phyloP scores from a whole-genome alignment of 2,888 invertebrate species.

The Ephialtes manifestator region DNA sequence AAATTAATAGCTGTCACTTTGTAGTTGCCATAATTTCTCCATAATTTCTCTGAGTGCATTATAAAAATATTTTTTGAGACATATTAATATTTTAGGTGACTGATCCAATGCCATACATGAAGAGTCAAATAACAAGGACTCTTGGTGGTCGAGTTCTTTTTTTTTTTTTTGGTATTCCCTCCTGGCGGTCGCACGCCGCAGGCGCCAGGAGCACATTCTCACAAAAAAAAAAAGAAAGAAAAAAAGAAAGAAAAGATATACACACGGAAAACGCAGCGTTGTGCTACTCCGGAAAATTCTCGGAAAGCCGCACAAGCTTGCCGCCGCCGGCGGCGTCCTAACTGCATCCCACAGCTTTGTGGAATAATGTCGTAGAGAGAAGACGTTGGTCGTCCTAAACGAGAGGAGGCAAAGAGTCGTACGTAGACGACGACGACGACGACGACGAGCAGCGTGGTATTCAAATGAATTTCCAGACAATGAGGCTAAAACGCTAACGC shows the following conservation, averaged over 20 bases:
- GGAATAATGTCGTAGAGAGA: neutral
- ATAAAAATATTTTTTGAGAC: neutral
- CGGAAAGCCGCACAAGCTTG: constrained; percentile 33
- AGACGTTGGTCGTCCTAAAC: constrained; percentile 11
- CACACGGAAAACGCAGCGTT: constrained; percentile 29
- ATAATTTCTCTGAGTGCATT: too few species aligned
- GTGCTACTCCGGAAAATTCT: constrained; percentile 39
- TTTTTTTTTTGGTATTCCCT: constrained; percentile 5
- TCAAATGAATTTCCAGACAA: constrained; percentile 57
- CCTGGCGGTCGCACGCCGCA: constrained; percentile 22
- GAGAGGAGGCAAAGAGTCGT: neutral
- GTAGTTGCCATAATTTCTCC: too few species aligned
- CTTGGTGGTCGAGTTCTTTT: neutral
- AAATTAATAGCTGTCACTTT: too few species aligned
- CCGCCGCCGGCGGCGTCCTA: constrained; percentile 20
- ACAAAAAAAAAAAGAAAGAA: constrained; percentile 3
- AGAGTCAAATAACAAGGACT: constrained; percentile 6
- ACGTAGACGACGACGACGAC: constrained; percentile 1
- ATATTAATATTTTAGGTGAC: neutral
- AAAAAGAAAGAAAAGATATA: constrained; percentile 15
- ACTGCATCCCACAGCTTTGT: constrained; percentile 17
- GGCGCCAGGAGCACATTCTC: constrained; percentile 37
- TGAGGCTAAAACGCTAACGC: constrained; percentile 37
- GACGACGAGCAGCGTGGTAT: constrained; percentile 24
- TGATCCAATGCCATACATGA: neutral